phyloP scores from a whole-genome alignment of 2,888 invertebrate genomes.

The Alcis repandata region DNA sequence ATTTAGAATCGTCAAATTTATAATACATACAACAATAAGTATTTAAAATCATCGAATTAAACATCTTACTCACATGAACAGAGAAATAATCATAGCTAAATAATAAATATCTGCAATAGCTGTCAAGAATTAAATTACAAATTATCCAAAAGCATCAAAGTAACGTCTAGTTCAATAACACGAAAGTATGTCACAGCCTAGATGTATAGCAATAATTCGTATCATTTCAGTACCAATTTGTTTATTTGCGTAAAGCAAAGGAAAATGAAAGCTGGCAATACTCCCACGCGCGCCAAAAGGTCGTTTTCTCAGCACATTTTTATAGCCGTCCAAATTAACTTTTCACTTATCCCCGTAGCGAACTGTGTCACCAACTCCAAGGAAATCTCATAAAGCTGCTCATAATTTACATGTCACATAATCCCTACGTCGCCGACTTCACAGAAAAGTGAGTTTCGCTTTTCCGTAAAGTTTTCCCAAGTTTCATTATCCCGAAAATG shows the following conservation, averaged over 20 bases:
- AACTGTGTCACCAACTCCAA: slow-evolving; percentile 47
- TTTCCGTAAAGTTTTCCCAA: slow-evolving; percentile 45
- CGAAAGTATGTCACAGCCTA: too few species aligned
- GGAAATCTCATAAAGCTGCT: slow-evolving; percentile 47
- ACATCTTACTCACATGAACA: too few species aligned
- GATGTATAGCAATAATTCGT: background rate
- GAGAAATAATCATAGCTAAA: too few species aligned
- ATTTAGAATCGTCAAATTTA: too few species aligned
- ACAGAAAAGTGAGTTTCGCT: slow-evolving; percentile 50
- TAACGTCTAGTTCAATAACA: too few species aligned
- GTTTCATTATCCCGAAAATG: slow-evolving; percentile 60
- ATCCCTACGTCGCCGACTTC: slow-evolving; percentile 48
- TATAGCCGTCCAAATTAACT: slow-evolving; percentile 34
- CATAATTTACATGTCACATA: slow-evolving; percentile 52
- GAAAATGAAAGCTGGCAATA: slow-evolving; percentile 16
- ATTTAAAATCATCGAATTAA: too few species aligned
- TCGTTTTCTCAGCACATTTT: slow-evolving; percentile 26
- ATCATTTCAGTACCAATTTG: background rate
- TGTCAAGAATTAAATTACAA: too few species aligned
- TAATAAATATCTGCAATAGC: too few species aligned
- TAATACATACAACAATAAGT: too few species aligned
- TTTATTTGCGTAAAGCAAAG: slow-evolving; percentile 5
- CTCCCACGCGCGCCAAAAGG: slow-evolving; percentile 17
- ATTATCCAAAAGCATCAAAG: too few species aligned
- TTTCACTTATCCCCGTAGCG: slow-evolving; percentile 37